Evolutionary conservation across 1,140 invertebrate genomes (phyloP).

Genomic region (Hycleus phaleratus): DNA sequence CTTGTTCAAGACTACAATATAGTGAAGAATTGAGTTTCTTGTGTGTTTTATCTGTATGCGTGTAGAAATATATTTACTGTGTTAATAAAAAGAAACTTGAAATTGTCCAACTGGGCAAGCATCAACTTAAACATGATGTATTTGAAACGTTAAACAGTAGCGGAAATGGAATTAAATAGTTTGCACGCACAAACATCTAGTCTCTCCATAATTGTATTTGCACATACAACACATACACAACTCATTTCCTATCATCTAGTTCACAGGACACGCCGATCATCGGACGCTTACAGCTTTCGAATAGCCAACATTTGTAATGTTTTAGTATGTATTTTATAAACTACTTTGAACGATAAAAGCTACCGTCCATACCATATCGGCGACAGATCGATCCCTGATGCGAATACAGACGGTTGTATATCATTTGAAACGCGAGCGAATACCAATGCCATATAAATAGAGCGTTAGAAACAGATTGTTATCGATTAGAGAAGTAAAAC

Average conservation of each 20-base stretch:
- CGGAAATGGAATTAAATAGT: slow-evolving; percentile 6
- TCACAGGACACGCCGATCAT: slow-evolving; percentile 13
- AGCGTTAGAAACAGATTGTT: too few species aligned
- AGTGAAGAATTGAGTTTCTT: neutral
- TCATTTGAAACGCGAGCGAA: too few species aligned
- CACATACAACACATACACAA: neutral
- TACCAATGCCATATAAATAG: too few species aligned
- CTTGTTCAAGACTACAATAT: too few species aligned
- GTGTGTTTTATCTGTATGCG: neutral
- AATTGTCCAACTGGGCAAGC: neutral
- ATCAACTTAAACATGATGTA: slow-evolving; percentile 6
- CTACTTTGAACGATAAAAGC: slow-evolving; percentile 4
- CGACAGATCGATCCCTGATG: slow-evolving; percentile 14
- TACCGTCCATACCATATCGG: slow-evolving; percentile 11
- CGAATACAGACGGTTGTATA: slow-evolving; percentile 6
- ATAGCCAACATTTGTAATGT: too few species aligned
- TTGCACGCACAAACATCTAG: slow-evolving; percentile 13
- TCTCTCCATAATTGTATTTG: slow-evolving; percentile 9
- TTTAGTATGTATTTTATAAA: slow-evolving; percentile 1
- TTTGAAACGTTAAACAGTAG: slow-evolving; percentile 5
- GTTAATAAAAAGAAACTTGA: slow-evolving; percentile 4
- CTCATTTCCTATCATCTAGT: slow-evolving; percentile 20
- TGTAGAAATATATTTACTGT: too few species aligned
- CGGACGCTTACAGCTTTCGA: neutral
- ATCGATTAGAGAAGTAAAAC: too few species aligned